Evolutionary conservation across 2,888 invertebrate genomes (phyloP).

Genomic region (Patella pellucida): DNA sequence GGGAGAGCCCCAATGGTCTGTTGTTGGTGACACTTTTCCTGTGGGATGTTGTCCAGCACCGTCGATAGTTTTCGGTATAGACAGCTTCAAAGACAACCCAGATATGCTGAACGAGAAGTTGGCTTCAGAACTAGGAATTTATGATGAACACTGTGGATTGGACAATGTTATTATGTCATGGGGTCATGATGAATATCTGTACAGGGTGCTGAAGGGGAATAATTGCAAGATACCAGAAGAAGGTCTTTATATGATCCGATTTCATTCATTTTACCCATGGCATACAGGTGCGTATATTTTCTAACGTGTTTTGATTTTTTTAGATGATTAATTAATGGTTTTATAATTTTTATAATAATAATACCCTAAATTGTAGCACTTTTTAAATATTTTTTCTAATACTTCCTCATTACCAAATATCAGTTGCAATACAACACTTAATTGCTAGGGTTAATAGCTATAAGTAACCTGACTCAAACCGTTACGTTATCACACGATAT

Average conservation of each 20-base stretch:
- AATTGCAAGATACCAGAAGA: constrained; percentile 85
- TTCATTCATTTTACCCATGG: constrained; percentile 98
- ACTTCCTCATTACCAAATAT: too few relatives aligned
- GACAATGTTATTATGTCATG: constrained; percentile 91
- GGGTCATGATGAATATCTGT: constrained; percentile 86
- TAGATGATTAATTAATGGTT: too few relatives aligned
- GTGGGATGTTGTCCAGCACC: constrained; percentile 90
- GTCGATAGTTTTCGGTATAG: constrained; percentile 85
- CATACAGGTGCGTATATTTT: constrained; percentile 76
- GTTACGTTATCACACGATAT: too few relatives aligned
- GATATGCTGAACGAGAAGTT: constrained; percentile 74
- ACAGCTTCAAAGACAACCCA: constrained; percentile 88
- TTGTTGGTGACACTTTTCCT: constrained; percentile 95
- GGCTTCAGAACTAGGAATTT: constrained; percentile 88
- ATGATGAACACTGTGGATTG: constrained; percentile 88
- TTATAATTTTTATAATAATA: too few relatives aligned
- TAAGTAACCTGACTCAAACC: too few relatives aligned
- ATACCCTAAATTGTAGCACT: too few relatives aligned
- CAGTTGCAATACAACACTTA: too few relatives aligned
- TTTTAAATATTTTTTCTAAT: too few relatives aligned
- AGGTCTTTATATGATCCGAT: constrained; percentile 91
- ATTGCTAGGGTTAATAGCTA: too few relatives aligned
- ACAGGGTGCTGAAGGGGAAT: constrained; percentile 78
- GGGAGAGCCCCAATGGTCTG: constrained; percentile 81
- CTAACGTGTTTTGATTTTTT: too few relatives aligned